Evolutionary conservation across 2,888 invertebrate species (phyloP).

Genomic region (Heteromurus nitidus): DNA sequence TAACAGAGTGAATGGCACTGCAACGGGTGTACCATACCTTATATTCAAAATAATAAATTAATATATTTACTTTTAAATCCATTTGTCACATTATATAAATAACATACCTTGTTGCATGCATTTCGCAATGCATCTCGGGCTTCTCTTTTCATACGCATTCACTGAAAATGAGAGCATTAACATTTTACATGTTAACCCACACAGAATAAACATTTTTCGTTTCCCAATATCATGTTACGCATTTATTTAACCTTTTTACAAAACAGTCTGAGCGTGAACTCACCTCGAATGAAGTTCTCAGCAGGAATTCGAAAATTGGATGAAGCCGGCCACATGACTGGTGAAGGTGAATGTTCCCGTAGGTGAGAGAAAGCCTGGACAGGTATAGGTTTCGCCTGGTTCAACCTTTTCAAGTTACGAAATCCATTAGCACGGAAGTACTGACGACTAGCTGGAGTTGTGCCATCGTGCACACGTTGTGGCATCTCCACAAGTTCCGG

Average conservation of each 20-base stretch:
- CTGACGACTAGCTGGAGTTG: neutral
- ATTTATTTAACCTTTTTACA: too few species aligned
- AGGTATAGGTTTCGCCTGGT: neutral
- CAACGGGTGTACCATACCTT: slow-evolving; percentile 75
- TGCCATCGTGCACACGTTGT: neutral
- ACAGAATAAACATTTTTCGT: too few species aligned
- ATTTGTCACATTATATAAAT: too few species aligned
- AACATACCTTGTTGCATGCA: slow-evolving; percentile 75
- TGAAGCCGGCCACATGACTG: slow-evolving; percentile 24
- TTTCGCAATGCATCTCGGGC: slow-evolving; percentile 75
- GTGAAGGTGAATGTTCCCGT: slow-evolving; percentile 10
- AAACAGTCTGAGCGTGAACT: too few species aligned
- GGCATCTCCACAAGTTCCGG: slow-evolving; percentile 7
- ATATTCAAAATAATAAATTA: too few species aligned
- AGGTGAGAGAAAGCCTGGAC: too few species aligned
- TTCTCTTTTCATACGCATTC: slow-evolving; percentile 73
- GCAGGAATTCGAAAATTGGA: slow-evolving; percentile 50
- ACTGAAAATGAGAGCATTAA: neutral
- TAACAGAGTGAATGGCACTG: slow-evolving; percentile 75
- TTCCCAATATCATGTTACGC: too few species aligned
- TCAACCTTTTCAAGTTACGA: slow-evolving; percentile 12
- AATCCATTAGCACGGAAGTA: slow-evolving; percentile 5
- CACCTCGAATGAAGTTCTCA: slow-evolving; percentile 48
- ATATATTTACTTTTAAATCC: too few species aligned
- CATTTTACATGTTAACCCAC: too few species aligned